Percentiles rank a stretch among this genome's conserved stretches.
These are phyloP conservation scores for Trichogramma evanescens DNA, from an alignment of 2,888 invertebrate genomes.

Conservation along the genomic window DNA sequence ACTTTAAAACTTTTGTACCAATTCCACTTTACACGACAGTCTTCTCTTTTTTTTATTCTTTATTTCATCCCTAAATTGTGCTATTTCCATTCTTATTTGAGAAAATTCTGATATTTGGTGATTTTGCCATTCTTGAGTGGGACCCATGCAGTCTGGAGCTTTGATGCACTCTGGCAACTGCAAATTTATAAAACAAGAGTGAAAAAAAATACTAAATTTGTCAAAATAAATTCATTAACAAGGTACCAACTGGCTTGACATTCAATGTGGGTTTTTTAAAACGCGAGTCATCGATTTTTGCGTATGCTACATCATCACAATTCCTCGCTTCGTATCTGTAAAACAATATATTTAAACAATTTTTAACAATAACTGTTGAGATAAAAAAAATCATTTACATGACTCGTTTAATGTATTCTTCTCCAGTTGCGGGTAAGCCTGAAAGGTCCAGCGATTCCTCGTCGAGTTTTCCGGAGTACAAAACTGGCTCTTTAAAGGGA, in stretches of 20 bases:
- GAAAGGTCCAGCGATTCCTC: constrained; percentile 33
- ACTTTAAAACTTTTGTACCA: constrained; percentile 21
- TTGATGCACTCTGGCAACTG: constrained; percentile 47
- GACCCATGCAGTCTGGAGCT: constrained; percentile 47
- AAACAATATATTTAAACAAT: constrained; percentile 2
- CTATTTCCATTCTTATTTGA: constrained; percentile 53
- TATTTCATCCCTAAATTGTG: constrained; percentile 33
- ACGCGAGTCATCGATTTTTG: constrained; percentile 31
- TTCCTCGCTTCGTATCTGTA: constrained; percentile 39
- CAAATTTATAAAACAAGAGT: background rate
- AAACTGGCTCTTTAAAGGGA: constrained; percentile 32
- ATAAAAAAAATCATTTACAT: constrained; percentile 31
- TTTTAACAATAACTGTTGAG: background rate
- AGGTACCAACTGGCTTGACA: constrained; percentile 28
- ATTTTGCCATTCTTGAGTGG: constrained; percentile 61
- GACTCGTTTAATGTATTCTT: constrained; percentile 44
- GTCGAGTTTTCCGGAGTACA: constrained; percentile 34
- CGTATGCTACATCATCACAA: constrained; percentile 39
- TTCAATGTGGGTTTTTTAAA: constrained; percentile 30
- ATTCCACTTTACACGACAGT: constrained; percentile 14
- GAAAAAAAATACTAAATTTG: background rate
- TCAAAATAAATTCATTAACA: background rate
- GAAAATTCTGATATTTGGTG: constrained; percentile 64
- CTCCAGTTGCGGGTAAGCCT: constrained; percentile 37
- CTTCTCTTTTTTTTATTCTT: constrained; percentile 26